Base-by-base conservation (phyloP, 1,140 invertebrate species). In the Cryptotermes secundus region DNA sequence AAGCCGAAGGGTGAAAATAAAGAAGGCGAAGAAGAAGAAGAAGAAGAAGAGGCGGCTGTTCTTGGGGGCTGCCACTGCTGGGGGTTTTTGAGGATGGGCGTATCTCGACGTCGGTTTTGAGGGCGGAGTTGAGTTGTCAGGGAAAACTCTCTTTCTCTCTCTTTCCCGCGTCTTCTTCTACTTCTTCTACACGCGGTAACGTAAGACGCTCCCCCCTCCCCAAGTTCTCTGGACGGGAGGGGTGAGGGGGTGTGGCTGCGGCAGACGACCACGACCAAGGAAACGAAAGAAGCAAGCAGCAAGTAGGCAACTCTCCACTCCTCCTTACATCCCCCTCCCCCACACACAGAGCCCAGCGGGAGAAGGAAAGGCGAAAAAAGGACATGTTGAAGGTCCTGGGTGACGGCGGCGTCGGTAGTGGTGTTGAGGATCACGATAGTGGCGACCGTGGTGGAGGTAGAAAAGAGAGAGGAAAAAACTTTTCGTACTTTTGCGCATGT, bases 401-500 rank as follows among this genome's bases (percentile, higher is more conserved):
- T 72, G 59, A 72, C 59, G 59, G n/a, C 26, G 59, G 26, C 59
- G 59, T 10, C 9, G 59, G 80, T 35, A 34, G 80, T 9, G 36
- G 80, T 38, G 81, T 36, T 82, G 26, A 45, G 42, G 59, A 72
- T 72, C 26, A 72, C 59, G 59, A 72, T 72, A 49, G 36, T 81
- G 80, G 80, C 80, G 45, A 19, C 45, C 45, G 45, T 49, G 42
- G 80, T 34, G 31, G 81, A 34, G 81, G 31, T 31, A 38, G 81
- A 34, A 53, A 49, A 53, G 81, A 34, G 81, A 14, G 3, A 38
- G 81, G 19, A 53, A 49, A 53, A 82, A 26, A 24, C n/a, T 82
- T 84, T 84, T 84, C 82, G 84, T 84, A 49, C 34, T 65, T 79
- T 80, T 84, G 84, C 84, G 84, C 84, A 84, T 84, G 84, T 84